phyloP scores from a whole-genome alignment of 2,797 vertebrate species.

The Cossypha heuglini region DNA sequence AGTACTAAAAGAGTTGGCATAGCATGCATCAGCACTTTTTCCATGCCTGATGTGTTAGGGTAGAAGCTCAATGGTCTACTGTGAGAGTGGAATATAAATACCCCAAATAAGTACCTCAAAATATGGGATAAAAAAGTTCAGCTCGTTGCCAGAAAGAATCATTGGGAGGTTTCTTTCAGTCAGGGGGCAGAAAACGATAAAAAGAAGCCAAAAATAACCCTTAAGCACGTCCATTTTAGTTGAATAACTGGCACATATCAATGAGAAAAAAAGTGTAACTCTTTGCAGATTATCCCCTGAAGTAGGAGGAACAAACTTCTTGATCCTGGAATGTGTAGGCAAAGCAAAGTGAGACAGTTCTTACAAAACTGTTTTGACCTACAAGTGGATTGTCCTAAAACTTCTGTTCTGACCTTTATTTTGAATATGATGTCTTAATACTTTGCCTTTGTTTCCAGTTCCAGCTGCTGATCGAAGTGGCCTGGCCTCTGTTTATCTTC shows the following conservation, averaged over 20 bases:
- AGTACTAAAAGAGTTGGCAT: not conserved
- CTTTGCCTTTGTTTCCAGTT: conserved; percentile 76
- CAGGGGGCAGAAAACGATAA: not conserved
- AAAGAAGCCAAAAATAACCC: not conserved
- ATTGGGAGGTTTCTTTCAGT: not conserved
- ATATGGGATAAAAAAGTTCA: not conserved
- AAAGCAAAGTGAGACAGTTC: not conserved
- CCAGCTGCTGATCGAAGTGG: conserved; percentile 90
- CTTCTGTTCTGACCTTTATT: not conserved
- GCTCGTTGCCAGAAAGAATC: not conserved
- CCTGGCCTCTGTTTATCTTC: conserved; percentile 97
- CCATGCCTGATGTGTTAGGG: not conserved
- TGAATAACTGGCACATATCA: not conserved
- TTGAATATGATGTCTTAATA: not conserved
- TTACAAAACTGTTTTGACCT: not conserved
- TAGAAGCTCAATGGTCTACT: not conserved
- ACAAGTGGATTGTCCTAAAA: not conserved
- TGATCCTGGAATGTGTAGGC: not conserved
- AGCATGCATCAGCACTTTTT: not conserved
- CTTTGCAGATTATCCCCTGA: not conserved
- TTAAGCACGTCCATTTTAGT: not conserved
- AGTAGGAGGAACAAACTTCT: not conserved
- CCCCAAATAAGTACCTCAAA: not conserved
- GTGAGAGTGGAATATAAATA: not conserved
- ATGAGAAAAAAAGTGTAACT: not conserved